These are phyloP conservation scores for Pycnonotus jocosus DNA, from an alignment of 2,113 vertebrate genomes.

Conservation along the genomic window DNA sequence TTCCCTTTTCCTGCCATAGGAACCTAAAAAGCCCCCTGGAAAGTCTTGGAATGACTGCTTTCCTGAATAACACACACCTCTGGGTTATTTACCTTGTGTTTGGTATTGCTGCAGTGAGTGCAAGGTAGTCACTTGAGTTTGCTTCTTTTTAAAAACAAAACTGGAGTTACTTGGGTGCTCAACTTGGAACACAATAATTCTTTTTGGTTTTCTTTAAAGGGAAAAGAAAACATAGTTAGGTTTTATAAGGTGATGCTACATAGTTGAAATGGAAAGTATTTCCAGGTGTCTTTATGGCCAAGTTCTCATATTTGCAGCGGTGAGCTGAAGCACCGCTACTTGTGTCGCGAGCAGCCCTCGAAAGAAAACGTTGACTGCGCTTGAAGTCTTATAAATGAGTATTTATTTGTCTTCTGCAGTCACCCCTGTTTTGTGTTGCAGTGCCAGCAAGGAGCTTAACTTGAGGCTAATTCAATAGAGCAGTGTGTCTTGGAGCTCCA, in stretches of 20 bases:
- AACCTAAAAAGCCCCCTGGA: neutral
- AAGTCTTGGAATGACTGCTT: neutral
- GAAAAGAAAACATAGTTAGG: neutral
- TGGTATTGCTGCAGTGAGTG: neutral
- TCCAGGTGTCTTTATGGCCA: neutral
- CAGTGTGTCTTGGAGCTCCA: neutral
- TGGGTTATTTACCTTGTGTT: neutral
- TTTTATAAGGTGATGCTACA: neutral
- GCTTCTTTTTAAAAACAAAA: neutral
- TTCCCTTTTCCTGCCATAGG: neutral
- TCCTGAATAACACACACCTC: neutral
- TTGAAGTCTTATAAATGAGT: neutral
- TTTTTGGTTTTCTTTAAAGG: neutral
- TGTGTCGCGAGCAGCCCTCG: neutral
- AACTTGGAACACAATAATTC: neutral
- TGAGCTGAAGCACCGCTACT: neutral
- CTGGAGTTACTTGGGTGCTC: neutral
- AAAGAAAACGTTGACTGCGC: neutral
- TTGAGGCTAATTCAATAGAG: constrained; percentile 53
- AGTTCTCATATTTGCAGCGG: neutral
- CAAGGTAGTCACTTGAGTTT: neutral
- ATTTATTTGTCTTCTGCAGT: neutral
- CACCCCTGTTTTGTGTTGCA: neutral
- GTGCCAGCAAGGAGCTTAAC: neutral
- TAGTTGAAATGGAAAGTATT: neutral